Percentiles rank a stretch among this genome's conserved stretches.
Conservation (phyloP, 1,140 invertebrate species). For the Psix sp. region DNA sequence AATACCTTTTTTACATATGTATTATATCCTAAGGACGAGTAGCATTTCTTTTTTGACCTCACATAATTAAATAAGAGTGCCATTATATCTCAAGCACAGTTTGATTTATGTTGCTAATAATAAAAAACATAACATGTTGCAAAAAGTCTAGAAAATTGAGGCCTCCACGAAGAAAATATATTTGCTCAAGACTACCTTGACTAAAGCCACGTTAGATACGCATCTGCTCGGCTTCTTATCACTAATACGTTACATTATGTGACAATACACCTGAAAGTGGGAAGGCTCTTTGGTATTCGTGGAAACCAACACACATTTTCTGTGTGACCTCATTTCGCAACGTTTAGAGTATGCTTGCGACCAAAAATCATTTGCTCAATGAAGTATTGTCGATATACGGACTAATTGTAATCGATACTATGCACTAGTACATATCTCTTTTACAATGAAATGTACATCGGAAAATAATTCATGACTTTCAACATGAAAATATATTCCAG, state of each 20-base stretch:
- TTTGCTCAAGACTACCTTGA: slow-evolving; percentile 39
- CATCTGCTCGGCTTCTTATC: slow-evolving; percentile 58
- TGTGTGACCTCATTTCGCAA: slow-evolving; percentile 73
- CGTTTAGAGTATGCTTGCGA: slow-evolving; percentile 18
- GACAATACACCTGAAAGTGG: slow-evolving; percentile 54
- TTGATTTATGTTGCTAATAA: neutral
- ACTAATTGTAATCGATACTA: slow-evolving; percentile 33
- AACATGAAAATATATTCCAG: slow-evolving; percentile 46
- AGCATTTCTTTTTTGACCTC: no score
- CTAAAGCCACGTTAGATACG: slow-evolving; percentile 49
- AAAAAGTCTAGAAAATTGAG: slow-evolving; percentile 28
- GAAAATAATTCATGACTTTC: slow-evolving; percentile 45
- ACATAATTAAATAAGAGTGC: no score
- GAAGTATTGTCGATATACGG: slow-evolving; percentile 24
- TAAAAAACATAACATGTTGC: slow-evolving; percentile 10
- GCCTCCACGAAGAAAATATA: slow-evolving; percentile 36
- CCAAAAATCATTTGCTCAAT: slow-evolving; percentile 51
- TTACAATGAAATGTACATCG: slow-evolving; percentile 34
- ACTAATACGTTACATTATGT: slow-evolving; percentile 57
- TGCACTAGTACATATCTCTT: slow-evolving; percentile 21
- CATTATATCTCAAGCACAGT: no score
- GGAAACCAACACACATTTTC: slow-evolving; percentile 68
- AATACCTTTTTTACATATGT: no score
- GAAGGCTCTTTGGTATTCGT: slow-evolving; percentile 58
- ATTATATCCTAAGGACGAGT: no score